Conservation (phyloP, 2,797 vertebrate genomes). For the Pipistrellus kuhlii region DNA sequence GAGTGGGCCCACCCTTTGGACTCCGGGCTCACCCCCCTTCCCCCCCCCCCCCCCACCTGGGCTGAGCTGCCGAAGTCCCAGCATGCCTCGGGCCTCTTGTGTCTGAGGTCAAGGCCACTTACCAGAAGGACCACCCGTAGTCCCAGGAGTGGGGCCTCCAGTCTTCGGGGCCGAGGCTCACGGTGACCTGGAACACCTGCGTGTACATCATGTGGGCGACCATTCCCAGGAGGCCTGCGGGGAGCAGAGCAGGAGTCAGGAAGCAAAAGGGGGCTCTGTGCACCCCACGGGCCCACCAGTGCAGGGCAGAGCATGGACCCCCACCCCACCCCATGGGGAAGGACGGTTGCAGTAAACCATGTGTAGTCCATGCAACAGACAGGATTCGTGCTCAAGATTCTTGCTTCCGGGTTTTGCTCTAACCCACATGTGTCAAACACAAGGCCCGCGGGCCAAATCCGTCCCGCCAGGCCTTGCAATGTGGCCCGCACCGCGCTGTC, state of each 20-base stretch:
- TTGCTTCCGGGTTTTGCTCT: too few relatives aligned
- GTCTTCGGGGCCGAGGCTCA: conserved; percentile 94
- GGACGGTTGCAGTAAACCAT: not conserved
- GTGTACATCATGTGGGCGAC: conserved; percentile 98
- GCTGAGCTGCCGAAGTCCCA: not conserved
- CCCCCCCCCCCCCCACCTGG: too few relatives aligned
- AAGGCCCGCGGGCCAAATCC: too few relatives aligned
- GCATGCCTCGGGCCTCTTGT: not conserved
- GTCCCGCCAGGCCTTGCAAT: too few relatives aligned
- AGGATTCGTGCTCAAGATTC: not conserved
- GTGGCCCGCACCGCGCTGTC: too few relatives aligned
- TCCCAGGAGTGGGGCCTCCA: conserved; percentile 96
- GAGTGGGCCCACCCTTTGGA: not conserved
- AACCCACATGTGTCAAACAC: too few relatives aligned
- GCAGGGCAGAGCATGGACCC: not conserved
- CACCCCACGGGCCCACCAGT: not conserved
- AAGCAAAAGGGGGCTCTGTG: not conserved
- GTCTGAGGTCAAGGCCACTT: conserved; percentile 75
- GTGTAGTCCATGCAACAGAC: not conserved
- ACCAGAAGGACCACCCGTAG: conserved; percentile 97
- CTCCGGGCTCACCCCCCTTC: rapidly evolving
- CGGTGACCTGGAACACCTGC: conserved; percentile 95
- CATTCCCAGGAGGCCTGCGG: conserved; percentile 95
- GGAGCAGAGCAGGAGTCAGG: conserved; percentile 55
- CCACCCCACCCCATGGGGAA: rapidly evolving